phyloP scores from a whole-genome alignment of 2,797 vertebrate species.

The Manis javanica region DNA sequence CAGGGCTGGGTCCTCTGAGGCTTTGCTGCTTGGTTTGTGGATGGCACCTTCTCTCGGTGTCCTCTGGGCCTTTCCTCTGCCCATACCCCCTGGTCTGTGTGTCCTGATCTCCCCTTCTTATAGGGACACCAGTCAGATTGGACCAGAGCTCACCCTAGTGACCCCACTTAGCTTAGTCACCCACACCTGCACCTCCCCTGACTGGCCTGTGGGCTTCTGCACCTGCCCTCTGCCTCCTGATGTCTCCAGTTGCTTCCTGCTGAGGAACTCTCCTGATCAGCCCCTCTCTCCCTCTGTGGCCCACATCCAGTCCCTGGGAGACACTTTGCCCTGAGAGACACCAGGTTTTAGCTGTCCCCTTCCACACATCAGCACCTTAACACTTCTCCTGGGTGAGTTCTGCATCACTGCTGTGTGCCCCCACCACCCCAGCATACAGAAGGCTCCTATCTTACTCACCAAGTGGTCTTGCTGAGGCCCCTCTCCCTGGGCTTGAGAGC shows the following conservation, averaged over 20 bases:
- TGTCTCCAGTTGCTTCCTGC: too few relatives aligned
- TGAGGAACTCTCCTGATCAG: neutral
- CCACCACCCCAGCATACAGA: neutral
- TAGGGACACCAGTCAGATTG: neutral
- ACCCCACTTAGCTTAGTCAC: too few relatives aligned
- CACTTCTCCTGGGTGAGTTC: neutral
- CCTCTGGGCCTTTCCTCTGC: fast-evolving
- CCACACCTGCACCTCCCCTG: neutral
- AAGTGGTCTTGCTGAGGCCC: neutral
- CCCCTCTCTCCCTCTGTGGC: fast-evolving
- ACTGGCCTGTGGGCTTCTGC: fast-evolving
- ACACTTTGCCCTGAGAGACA: too few relatives aligned
- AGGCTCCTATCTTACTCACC: neutral
- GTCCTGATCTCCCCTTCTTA: neutral
- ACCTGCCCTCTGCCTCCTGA: too few relatives aligned
- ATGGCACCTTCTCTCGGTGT: fast-evolving
- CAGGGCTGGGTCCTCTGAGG: neutral
- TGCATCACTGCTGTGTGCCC: fast-evolving
- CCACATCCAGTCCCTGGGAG: neutral
- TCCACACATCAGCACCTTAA: fast-evolving
- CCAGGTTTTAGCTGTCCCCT: neutral
- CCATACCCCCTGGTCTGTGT: neutral
- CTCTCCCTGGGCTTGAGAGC: neutral
- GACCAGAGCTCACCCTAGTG: fast-evolving
- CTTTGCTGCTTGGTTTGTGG: too few relatives aligned